A percentile compares a stretch with the other conserved stretches of the same genome.
Evolutionary conservation across 2,113 vertebrate species (phyloP).

Genomic region (Sigmodon hispidus): DNA sequence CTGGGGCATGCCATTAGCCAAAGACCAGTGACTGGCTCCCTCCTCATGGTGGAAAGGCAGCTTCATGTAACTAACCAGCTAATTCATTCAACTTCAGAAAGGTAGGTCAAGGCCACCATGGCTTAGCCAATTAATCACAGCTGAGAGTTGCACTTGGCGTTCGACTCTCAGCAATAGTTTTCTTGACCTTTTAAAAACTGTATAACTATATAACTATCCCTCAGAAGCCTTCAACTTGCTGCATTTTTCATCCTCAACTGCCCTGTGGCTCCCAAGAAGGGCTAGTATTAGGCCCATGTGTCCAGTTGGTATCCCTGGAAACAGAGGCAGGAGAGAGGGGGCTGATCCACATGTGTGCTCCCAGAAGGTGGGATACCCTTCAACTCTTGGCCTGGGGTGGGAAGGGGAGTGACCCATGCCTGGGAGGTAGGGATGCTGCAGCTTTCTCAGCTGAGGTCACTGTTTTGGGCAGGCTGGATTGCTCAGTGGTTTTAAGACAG

Average conservation of each 20-base stretch:
- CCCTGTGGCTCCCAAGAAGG: slow-evolving; percentile 50
- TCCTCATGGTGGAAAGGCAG: slow-evolving; percentile 62
- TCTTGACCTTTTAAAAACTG: slow-evolving; percentile 78
- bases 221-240: slow-evolving; percentile 70
- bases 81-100: slow-evolving; percentile 79
- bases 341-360: neutral
- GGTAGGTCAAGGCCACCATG: slow-evolving; percentile 78
- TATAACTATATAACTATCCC: slow-evolving; percentile 69
- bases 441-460: neutral
- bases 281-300: neutral
- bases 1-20: slow-evolving; percentile 42
- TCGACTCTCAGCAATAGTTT: slow-evolving; percentile 72
- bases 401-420: neutral
- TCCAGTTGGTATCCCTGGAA: slow-evolving; percentile 4
- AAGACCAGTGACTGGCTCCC: slow-evolving; percentile 62
- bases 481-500: neutral
- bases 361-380: neutral
- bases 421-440: neutral
- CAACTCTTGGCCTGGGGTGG: neutral
- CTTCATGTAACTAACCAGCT: slow-evolving; percentile 77
- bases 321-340: neutral
- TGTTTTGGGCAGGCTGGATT: neutral
- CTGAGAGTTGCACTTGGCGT: slow-evolving; percentile 45
- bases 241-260: slow-evolving; percentile 73
- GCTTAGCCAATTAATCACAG: slow-evolving; percentile 82